A percentile compares a stretch with the other conserved stretches of the same genome.
These are phyloP conservation scores for Acanthopleura granulata DNA, from an alignment of 2,888 invertebrate genomes.

Conservation along the genomic window DNA sequence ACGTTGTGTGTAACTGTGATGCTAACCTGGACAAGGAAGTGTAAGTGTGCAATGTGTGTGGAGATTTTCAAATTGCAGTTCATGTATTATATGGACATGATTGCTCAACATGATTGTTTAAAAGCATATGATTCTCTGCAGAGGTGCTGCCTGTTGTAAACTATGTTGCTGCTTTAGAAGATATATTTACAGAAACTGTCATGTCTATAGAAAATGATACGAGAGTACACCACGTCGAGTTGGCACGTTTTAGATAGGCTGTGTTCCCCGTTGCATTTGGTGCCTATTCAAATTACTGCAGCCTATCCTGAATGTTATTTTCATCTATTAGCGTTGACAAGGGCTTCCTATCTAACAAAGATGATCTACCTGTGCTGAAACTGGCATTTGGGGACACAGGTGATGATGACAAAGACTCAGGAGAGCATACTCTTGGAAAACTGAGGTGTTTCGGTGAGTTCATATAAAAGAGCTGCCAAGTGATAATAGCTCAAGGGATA, in stretches of 20 bases:
- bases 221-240: no score
- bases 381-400: conserved; percentile 22
- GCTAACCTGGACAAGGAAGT: conserved; percentile 7
- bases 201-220: no score
- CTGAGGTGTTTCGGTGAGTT: conserved; percentile 2
- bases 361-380: conserved; percentile 25
- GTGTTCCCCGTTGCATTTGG: no score
- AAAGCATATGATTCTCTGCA: no score
- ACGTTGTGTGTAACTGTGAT: conserved; percentile 32
- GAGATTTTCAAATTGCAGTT: no score
- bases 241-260: no score
- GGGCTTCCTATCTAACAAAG: conserved; percentile 31
- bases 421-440: conserved; percentile 13
- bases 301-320: not conserved
- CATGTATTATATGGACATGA: no score
- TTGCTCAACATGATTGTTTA: no score
- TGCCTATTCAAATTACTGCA: no score
- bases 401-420: not conserved
- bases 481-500: not conserved
- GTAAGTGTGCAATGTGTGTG: not conserved
- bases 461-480: not conserved
- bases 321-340: conserved; percentile 21
- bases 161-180: no score
- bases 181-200: no score
- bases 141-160: no score